These are phyloP conservation scores for Australoheros scitulus DNA, from an alignment of 2,113 vertebrate species.

Conservation along the genomic window DNA sequence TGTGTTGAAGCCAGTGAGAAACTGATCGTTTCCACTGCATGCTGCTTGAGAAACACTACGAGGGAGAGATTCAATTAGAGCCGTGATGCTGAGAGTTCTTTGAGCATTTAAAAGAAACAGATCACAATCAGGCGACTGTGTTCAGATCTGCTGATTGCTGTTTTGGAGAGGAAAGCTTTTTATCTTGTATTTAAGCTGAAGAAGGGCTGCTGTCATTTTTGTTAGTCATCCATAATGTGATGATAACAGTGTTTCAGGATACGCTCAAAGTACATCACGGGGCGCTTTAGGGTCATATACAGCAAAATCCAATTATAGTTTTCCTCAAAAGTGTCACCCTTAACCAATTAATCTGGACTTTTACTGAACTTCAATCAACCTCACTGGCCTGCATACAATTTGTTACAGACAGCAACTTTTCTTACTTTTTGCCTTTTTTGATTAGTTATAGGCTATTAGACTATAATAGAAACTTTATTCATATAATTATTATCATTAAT, in stretches of 20 bases:
- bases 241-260: slow-evolving; percentile 35
- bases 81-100: slow-evolving; percentile 65
- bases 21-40: slow-evolving; percentile 65
- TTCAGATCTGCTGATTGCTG: slow-evolving; percentile 62
- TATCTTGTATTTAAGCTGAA: slow-evolving; percentile 42
- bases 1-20: slow-evolving; percentile 63
- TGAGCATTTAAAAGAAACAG: slow-evolving; percentile 73
- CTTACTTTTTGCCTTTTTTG: background rate
- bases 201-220: slow-evolving; percentile 34
- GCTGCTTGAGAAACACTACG: slow-evolving; percentile 63
- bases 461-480: background rate
- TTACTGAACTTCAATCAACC: slow-evolving; percentile 11
- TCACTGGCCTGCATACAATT: background rate
- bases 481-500: background rate
- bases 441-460: background rate
- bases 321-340: background rate
- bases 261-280: slow-evolving; percentile 3
- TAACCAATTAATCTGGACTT: background rate
- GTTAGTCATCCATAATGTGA: slow-evolving; percentile 46
- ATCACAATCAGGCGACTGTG: slow-evolving; percentile 66
- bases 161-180: slow-evolving; percentile 49
- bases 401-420: background rate
- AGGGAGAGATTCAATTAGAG: slow-evolving; percentile 74
- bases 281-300: slow-evolving; percentile 8
- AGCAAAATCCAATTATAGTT: slow-evolving; percentile 21